Conservation (phyloP, 2,113 vertebrate genomes). For the Sander lucioperca region DNA sequence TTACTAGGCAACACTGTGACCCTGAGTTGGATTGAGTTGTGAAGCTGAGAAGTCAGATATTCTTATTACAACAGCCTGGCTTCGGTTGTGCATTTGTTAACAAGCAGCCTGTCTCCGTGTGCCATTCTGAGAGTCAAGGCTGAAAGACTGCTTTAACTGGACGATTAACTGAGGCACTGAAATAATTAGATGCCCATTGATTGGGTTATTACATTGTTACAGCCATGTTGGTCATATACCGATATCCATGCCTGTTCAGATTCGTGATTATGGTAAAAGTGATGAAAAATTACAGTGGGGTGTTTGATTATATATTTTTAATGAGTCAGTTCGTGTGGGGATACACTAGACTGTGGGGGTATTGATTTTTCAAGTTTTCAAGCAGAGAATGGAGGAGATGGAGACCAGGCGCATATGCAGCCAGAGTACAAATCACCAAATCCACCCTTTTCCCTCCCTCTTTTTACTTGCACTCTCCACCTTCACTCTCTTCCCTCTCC, state of each 20-base stretch:
- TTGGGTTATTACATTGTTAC: conserved; percentile 72
- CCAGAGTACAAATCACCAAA: conserved; percentile 73
- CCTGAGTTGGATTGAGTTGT: conserved; percentile 85
- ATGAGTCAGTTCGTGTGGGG: conserved; percentile 75
- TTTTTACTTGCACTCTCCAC: conserved; percentile 50
- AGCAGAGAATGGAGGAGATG: conserved; percentile 71
- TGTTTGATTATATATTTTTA: conserved; percentile 80
- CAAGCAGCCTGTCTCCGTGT: conserved; percentile 63
- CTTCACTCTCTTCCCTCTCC: conserved; percentile 43
- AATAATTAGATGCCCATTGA: conserved; percentile 76
- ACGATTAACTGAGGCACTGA: conserved; percentile 68
- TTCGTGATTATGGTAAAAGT: conserved; percentile 52
- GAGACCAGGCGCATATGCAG: conserved; percentile 73
- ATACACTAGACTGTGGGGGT: conserved; percentile 72
- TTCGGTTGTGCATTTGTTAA: conserved; percentile 69
- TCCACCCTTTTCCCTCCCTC: conserved; percentile 60
- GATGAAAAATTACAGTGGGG: conserved; percentile 64
- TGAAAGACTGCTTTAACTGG: conserved; percentile 62
- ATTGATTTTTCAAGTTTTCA: conserved; percentile 81
- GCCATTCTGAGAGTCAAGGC: conserved; percentile 58
- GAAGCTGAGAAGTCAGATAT: conserved; percentile 87
- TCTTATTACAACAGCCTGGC: conserved; percentile 75
- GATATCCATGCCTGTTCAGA: conserved; percentile 20
- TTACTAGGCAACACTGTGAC: conserved; percentile 89
- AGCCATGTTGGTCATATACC: conserved; percentile 50